Percentiles rank a stretch among this genome's conserved stretches.
Conservation (phyloP, 2,797 vertebrate genomes). For the Miopithecus talapoin region DNA sequence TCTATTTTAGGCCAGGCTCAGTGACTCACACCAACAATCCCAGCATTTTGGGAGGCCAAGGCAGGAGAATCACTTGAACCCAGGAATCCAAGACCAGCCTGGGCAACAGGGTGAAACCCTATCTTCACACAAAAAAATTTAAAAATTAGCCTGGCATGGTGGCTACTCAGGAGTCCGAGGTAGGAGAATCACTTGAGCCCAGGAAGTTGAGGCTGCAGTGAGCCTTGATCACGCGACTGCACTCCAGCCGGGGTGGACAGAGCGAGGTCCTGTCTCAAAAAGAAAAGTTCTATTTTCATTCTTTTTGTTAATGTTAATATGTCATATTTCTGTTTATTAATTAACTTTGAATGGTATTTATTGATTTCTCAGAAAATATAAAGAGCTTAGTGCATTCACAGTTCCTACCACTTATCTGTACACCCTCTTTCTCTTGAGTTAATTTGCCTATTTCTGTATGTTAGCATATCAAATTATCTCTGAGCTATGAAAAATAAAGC, state of each 20-base stretch:
- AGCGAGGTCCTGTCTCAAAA: not conserved
- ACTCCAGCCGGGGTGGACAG: not conserved
- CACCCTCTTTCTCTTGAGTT: not conserved
- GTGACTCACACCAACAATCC: not conserved
- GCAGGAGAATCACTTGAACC: not conserved
- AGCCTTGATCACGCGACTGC: not conserved
- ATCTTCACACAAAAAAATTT: not conserved
- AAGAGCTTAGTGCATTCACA: not conserved
- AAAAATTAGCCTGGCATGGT: not conserved
- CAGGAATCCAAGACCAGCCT: not conserved
- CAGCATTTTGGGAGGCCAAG: not conserved
- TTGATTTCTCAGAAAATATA: not conserved
- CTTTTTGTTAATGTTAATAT: not conserved
- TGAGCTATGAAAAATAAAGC: not conserved
- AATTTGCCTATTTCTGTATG: not conserved
- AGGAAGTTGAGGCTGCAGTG: not conserved
- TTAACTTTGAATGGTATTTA: not conserved
- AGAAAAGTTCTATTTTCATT: not conserved
- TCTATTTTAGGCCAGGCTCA: not conserved
- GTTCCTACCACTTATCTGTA: not conserved
- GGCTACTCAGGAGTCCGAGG: not conserved
- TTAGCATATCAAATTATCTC: not conserved
- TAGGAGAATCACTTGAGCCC: not conserved
- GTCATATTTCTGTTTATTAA: constrained; percentile 19
- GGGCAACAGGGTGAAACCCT: not conserved